These are phyloP conservation scores for Meriones psammophilus DNA, from an alignment of 2,797 vertebrate genomes.

Conservation along the genomic window DNA sequence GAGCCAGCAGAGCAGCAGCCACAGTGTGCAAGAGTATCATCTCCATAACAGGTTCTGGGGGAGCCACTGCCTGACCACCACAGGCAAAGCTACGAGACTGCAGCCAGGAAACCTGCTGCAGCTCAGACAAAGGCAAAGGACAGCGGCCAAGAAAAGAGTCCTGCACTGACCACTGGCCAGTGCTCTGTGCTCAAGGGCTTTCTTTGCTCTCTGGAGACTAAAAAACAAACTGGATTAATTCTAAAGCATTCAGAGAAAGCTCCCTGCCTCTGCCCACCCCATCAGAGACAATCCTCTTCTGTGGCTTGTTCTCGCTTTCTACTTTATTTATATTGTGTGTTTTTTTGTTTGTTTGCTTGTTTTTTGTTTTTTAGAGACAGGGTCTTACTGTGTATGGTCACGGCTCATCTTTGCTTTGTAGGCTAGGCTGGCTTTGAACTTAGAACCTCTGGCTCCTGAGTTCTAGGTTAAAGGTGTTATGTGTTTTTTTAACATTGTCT, in stretches of 20 bases:
- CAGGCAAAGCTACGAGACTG: not conserved
- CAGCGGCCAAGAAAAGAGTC: not conserved
- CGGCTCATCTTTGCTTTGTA: too few relatives aligned
- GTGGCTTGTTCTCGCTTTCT: not conserved
- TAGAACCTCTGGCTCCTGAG: too few relatives aligned
- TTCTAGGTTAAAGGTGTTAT: too few relatives aligned
- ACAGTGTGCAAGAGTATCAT: too few relatives aligned
- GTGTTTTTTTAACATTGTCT: not conserved
- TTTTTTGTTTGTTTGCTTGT: not conserved
- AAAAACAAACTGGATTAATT: not conserved
- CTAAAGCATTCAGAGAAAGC: too few relatives aligned
- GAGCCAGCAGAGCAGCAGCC: not conserved
- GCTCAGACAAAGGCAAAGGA: not conserved
- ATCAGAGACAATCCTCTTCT: not conserved
- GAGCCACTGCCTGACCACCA: not conserved
- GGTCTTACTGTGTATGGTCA: too few relatives aligned
- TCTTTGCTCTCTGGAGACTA: not conserved
- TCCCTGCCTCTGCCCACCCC: not conserved
- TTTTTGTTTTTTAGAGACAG: not conserved
- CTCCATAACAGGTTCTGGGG: not conserved
- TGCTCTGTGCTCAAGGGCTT: not conserved
- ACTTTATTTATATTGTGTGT: not conserved
- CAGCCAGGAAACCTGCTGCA: not conserved
- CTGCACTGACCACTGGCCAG: not conserved
- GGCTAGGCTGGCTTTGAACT: too few relatives aligned